Conservation (phyloP, 2,113 vertebrate species). For the Raphicerus campestris region DNA sequence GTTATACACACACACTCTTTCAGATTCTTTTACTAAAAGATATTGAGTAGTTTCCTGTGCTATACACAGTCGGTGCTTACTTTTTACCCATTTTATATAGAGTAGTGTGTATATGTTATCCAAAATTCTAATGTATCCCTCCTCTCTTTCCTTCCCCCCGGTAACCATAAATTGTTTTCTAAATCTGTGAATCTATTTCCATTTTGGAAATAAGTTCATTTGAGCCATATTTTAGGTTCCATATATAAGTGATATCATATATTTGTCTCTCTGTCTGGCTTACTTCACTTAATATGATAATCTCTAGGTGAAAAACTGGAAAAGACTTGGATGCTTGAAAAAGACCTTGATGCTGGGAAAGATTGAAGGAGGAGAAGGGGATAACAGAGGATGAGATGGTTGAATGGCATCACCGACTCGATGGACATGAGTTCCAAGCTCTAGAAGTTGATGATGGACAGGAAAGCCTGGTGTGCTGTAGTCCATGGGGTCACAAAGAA, state of each 20-base stretch:
- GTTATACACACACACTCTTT: background rate
- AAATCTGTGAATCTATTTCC: background rate
- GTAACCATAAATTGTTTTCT: background rate
- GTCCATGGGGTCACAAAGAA: background rate
- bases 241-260: background rate
- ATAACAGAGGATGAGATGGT: background rate
- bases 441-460: background rate
- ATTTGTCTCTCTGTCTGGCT: background rate
- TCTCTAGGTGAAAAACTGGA: background rate
- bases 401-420: rapidly evolving
- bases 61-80: background rate
- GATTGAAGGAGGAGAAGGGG: background rate
- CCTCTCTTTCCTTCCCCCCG: background rate
- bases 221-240: background rate
- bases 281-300: background rate
- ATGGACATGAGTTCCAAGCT: background rate
- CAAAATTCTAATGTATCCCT: background rate
- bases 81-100: background rate
- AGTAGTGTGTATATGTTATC: background rate
- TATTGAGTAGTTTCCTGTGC: background rate
- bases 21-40: background rate
- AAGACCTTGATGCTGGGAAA: background rate
- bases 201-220: background rate
- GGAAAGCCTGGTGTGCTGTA: background rate
- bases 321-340: background rate